Conservation (phyloP, 2,113 vertebrate species). For the Antigone vipio region DNA sequence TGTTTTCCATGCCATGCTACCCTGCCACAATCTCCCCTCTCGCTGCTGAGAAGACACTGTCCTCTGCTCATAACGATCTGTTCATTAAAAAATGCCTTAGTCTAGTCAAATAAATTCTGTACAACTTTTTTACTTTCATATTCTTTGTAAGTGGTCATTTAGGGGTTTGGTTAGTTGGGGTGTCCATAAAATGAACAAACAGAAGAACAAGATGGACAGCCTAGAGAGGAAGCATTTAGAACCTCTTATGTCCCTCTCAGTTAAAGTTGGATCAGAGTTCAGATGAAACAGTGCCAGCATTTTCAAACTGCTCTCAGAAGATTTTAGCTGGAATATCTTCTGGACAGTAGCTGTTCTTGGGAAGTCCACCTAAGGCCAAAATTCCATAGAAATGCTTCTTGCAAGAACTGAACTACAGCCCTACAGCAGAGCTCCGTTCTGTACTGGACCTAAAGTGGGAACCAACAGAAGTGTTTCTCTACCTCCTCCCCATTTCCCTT, state of each 20-base stretch:
- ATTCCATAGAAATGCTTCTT: not conserved
- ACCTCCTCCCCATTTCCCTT: not conserved
- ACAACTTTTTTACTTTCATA: not conserved
- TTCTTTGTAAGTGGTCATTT: not conserved
- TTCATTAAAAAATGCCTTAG: not conserved
- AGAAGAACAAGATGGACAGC: not conserved
- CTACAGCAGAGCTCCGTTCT: not conserved
- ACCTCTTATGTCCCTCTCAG: not conserved
- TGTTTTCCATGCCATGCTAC: not conserved
- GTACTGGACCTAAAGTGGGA: not conserved
- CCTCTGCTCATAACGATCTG: not conserved
- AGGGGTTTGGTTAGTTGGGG: not conserved
- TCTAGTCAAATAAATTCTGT: not conserved
- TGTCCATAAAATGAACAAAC: no score
- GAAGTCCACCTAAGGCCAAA: not conserved
- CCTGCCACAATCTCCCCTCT: not conserved
- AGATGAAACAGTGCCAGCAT: not conserved
- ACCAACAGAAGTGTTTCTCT: not conserved
- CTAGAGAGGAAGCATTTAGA: not conserved
- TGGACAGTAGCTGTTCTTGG: not conserved
- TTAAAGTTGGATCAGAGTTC: not conserved
- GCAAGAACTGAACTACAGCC: not conserved
- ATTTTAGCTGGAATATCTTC: slow-evolving; percentile 9
- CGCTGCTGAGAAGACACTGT: not conserved
- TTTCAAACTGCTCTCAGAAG: slow-evolving; percentile 1